phyloP scores from a whole-genome alignment of 2,797 vertebrate species.

The Zalophus californianus region DNA sequence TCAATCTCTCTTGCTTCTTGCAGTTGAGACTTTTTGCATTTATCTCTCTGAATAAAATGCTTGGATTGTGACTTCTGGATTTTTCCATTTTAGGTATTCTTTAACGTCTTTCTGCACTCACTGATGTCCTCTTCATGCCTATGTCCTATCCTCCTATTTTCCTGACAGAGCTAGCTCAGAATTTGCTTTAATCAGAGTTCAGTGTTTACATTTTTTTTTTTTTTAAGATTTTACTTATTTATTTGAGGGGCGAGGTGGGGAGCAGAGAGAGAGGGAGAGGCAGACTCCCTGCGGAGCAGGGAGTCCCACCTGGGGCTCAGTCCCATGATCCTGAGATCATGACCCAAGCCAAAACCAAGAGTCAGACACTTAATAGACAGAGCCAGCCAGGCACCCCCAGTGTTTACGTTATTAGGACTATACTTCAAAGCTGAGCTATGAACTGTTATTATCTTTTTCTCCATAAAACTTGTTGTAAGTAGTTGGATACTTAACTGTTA shows the following conservation, averaged over 20 bases:
- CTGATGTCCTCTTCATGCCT: neutral
- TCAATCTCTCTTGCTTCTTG: neutral
- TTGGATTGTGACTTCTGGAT: neutral
- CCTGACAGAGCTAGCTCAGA: neutral
- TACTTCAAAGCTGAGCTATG: slow-evolving; percentile 3
- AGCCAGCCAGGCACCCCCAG: neutral
- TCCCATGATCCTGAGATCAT: neutral
- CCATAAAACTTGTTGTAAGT: neutral
- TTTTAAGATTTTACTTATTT: neutral
- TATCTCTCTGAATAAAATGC: neutral
- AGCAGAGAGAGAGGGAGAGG: neutral
- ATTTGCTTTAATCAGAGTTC: slow-evolving; percentile 15
- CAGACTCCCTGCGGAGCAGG: neutral
- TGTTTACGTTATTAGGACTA: neutral
- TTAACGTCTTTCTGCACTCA: neutral
- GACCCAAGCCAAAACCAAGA: no score
- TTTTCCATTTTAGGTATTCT: neutral
- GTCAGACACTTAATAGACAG: neutral
- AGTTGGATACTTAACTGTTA: neutral
- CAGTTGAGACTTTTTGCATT: neutral
- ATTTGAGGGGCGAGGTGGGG: no score
- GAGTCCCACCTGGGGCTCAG: rapidly evolving
- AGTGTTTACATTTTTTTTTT: neutral
- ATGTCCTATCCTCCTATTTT: neutral
- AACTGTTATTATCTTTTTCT: neutral